phyloP scores from a whole-genome alignment of 2,797 vertebrate species.

The Jordanella pulchra region DNA sequence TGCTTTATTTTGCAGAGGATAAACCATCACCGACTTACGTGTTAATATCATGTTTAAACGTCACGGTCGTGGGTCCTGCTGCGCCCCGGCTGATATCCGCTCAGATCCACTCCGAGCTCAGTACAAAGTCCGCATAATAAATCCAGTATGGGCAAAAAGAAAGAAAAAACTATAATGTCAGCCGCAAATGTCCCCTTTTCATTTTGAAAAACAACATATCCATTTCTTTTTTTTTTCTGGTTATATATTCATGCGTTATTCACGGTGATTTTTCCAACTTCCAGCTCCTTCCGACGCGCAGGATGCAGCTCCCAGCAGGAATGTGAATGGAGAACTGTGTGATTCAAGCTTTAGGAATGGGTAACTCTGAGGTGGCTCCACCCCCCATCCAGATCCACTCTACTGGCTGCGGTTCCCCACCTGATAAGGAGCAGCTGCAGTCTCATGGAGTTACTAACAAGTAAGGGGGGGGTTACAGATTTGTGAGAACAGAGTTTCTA shows the following conservation, averaged over 20 bases:
- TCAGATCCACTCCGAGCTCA: conserved; percentile 55
- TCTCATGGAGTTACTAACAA: background rate
- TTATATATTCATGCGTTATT: conserved; percentile 18
- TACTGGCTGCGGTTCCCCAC: conserved; percentile 48
- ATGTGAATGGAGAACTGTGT: conserved; percentile 77
- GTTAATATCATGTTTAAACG: conserved; percentile 76
- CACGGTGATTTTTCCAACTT: conserved; percentile 26
- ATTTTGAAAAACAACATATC: conserved; percentile 59
- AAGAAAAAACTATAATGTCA: conserved; percentile 27
- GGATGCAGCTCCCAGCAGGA: conserved; percentile 57
- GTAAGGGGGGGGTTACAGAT: background rate
- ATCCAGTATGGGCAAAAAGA: conserved; percentile 50
- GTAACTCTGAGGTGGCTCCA: conserved; percentile 62
- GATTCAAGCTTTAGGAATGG: conserved; percentile 80
- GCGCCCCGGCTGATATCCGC: conserved; percentile 37
- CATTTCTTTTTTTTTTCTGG: conserved; percentile 53
- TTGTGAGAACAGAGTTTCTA: background rate
- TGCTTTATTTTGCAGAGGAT: background rate
- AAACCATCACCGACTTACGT: conserved; percentile 65
- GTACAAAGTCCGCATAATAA: conserved; percentile 67
- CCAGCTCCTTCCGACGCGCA: conserved; percentile 10
- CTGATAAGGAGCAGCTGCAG: conserved; percentile 53
- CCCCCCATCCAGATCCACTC: conserved; percentile 37
- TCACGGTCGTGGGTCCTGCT: conserved; percentile 24
- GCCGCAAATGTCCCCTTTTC: conserved; percentile 32